Evolutionary conservation across 35 echinoderm and acorn worm species (phyloP), one percentile per base, ranked within the genome.

Genomic region (Hemicentrotus pulcherrimus): DNA sequence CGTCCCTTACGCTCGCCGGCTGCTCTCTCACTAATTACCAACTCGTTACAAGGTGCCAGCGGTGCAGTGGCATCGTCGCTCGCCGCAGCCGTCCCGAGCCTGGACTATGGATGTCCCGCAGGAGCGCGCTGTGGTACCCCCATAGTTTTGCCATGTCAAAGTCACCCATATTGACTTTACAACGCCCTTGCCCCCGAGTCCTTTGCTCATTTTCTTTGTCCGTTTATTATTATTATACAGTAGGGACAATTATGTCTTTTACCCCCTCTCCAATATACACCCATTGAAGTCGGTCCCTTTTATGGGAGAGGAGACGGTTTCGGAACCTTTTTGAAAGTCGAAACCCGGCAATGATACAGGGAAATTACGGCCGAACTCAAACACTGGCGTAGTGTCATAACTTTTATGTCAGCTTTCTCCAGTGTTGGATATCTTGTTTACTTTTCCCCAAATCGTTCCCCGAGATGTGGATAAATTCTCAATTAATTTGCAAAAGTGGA

Each of bases 391-490:
- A 90, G 46, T 90, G 46, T 47, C 32, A 47, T 45, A 47, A 90
- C 88, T 90, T 46, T 41, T 90, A 47, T 19, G 88, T 90, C 46
- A 90, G 32, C 32, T 47, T 45, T 90, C 46, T 90, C 88, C 32
- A 16, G 12, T 31, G 32, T 46, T n/a, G 31, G 46, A 90, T 90
- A 33, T 90, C 46, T 90, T 90, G 46, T 90, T 90, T 90, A 47
- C 88, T 45, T 33, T 86, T 32, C 87, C 19, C 11, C 46, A 90
- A 90, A 90, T 90, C 88, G 31, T 47, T 47, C 88, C 14, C 46
- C 32, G 88, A 90, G 88, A 33, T 90, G 88, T 90, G 88, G 88
- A 47, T 90, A 90, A 90, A 90, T 90, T 90, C 88, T 90, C 88
- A 90, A 90, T 90, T 90, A 90, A 90, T 90, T 90, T 90, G 88